Base-by-base conservation (phyloP, 1,140 invertebrate genomes). In the Geopemphigus sp. region DNA sequence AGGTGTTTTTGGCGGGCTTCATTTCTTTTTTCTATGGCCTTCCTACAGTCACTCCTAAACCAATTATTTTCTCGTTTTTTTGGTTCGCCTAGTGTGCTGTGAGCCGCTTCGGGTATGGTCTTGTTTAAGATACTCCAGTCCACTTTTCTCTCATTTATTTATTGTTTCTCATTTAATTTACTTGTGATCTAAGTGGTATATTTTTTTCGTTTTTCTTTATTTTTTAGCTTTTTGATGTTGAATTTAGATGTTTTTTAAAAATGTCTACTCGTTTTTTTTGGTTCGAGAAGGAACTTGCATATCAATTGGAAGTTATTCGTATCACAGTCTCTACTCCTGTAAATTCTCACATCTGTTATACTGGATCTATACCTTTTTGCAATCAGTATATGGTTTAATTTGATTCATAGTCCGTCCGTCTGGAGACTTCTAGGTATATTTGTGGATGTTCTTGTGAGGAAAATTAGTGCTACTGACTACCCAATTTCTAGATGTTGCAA, bases 341-440 rank as follows among this genome's bases (percentile, higher is more conserved):
- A 56, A 53, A 2, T 53, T 47, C 39, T 72, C 32, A 72, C 39
- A 72, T 72, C 5, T 56, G 72, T 53, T 56, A 74, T 54, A 59
- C 32, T 56, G 50, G 53, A 57, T 57, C 53, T 32, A 59, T 54
- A 59, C 22, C 72, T 54, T 74, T 74, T 74, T 56, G 1, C 72
- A 74, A 74, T 74, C 26, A 74, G n/a, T 57, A 74, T 19, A 66
- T 66, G 63, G 63, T n/a, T 66, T 39, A 45, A 66, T 66, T 19
- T 45, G 39, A 56, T n/a, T 56, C 54, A 56, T 56, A 50, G 70
- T n/a, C n/a, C n/a, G n/a, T n/a, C n/a, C n/a, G n/a, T n/a, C n/a
- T n/a, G n/a, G n/a, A n/a, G n/a, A n/a, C n/a, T n/a, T n/a, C n/a
- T n/a, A n/a, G n/a, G n/a, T n/a, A n/a, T n/a, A n/a, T n/a, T n/a